These are phyloP conservation scores for Athrips mouffetella DNA, from an alignment of 2,888 invertebrate genomes.

Conservation along the genomic window DNA sequence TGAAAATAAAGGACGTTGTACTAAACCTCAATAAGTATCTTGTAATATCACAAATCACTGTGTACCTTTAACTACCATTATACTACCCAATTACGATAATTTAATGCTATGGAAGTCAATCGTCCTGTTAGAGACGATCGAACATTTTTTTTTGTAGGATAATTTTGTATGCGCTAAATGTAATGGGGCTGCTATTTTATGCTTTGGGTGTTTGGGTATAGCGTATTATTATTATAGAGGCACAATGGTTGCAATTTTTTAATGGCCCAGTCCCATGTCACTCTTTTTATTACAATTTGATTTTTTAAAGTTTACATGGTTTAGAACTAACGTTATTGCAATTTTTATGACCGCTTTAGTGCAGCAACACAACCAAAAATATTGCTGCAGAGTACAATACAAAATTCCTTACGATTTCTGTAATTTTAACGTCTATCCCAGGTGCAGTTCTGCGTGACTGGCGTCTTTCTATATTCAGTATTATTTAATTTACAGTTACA, in stretches of 20 bases:
- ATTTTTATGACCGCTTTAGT: no score
- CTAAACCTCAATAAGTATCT: conserved; percentile 68
- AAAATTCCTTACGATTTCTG: no score
- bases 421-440: no score
- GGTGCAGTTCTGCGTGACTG: background rate
- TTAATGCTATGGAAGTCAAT: conserved; percentile 53
- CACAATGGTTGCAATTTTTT: conserved; percentile 67
- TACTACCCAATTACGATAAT: conserved; percentile 52
- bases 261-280: conserved; percentile 15
- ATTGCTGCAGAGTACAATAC: no score
- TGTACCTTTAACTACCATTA: conserved; percentile 66
- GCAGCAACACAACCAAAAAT: no score
- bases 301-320: no score
- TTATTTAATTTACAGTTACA: background rate
- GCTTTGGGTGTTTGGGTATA: background rate
- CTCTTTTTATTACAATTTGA: no score
- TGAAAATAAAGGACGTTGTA: conserved; percentile 71
- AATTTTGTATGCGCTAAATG: conserved; percentile 9
- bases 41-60: conserved; percentile 76
- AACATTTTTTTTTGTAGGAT: conserved; percentile 11
- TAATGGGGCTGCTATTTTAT: conserved; percentile 10
- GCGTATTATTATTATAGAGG: conserved; percentile 34
- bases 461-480: background rate
- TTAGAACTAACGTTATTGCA: no score
- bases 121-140: conserved; percentile 24